A percentile compares a stretch with the other conserved stretches of the same genome.
Evolutionary conservation across 2,888 invertebrate genomes (phyloP).

Genomic region (Lathronympha strigana): DNA sequence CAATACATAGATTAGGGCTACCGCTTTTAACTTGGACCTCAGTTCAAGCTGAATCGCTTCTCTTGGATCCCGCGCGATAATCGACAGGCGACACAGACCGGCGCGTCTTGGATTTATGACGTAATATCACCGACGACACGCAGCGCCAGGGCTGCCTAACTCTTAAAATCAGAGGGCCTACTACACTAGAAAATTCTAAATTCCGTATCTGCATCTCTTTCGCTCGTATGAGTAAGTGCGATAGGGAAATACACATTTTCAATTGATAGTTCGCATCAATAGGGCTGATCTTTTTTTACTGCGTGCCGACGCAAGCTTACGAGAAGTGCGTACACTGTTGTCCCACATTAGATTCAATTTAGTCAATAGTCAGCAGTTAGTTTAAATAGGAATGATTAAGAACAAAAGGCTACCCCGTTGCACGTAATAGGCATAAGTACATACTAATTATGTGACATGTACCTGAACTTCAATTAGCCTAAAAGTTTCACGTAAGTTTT

Average conservation of each 20-base stretch:
- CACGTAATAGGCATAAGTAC: not conserved
- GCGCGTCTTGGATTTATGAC: conserved; percentile 68
- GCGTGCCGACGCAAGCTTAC: conserved; percentile 9
- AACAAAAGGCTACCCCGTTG: not conserved
- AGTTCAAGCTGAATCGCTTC: conserved; percentile 55
- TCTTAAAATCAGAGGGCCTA: conserved; percentile 17
- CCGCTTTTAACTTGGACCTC: conserved; percentile 8
- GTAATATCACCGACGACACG: conserved; percentile 59
- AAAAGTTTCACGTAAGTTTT: not conserved
- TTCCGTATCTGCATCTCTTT: too few species aligned
- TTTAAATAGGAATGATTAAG: not conserved
- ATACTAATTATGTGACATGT: not conserved
- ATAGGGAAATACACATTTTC: too few species aligned
- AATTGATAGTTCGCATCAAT: too few species aligned
- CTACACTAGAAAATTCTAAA: too few species aligned
- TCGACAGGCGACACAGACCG: conserved; percentile 71
- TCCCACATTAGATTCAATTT: conserved; percentile 14
- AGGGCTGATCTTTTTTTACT: conserved; percentile 6
- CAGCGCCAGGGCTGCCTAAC: conserved; percentile 43
- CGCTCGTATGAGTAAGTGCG: too few species aligned
- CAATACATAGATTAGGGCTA: not conserved
- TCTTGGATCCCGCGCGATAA: conserved; percentile 59
- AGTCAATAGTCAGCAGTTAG: not conserved
- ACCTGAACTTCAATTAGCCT: not conserved
- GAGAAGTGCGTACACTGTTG: conserved; percentile 7